phyloP scores from a whole-genome alignment of 23 tunicate species.

The Trididemnum nubilum region DNA sequence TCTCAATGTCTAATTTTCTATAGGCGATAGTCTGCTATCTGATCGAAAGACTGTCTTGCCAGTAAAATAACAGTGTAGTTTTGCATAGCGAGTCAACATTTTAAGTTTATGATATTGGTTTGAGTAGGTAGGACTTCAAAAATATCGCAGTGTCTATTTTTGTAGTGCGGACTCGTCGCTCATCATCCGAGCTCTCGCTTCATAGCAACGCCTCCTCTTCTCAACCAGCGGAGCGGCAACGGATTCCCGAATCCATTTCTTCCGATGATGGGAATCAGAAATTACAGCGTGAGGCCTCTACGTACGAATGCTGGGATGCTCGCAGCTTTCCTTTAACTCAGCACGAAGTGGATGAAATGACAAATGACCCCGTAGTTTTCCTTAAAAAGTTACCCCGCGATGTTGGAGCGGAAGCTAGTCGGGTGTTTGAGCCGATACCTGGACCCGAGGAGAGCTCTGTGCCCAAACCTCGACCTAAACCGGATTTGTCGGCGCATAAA shows the following conservation, averaged over 20 bases:
- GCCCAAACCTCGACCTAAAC: not conserved
- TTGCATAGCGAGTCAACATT: too few species aligned
- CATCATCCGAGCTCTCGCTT: constrained; percentile 41
- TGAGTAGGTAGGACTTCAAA: too few species aligned
- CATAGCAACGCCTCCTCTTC: constrained; percentile 11
- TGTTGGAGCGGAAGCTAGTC: not conserved
- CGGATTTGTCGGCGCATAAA: constrained; percentile 7
- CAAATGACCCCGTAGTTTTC: constrained; percentile 44
- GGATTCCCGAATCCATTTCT: constrained; percentile 12
- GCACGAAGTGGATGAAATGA: constrained; percentile 54
- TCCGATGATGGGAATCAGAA: constrained; percentile 11
- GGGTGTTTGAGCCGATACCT: constrained; percentile 40
- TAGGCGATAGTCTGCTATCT: too few species aligned
- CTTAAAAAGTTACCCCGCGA: constrained; percentile 19
- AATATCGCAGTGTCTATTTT: too few species aligned
- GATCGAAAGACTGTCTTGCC: too few species aligned
- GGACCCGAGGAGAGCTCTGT: constrained; percentile 30
- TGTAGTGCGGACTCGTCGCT: constrained; percentile 31
- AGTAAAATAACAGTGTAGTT: too few species aligned
- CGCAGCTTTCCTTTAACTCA: constrained; percentile 66
- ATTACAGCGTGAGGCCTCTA: constrained; percentile 27
- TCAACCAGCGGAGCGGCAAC: constrained; percentile 9
- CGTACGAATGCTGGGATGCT: constrained; percentile 41
- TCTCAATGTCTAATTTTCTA: too few species aligned
- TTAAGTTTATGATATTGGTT: too few species aligned